Evolutionary conservation across 30 jellyfish, hydroid and myxozoan genomes (phyloP), one percentile per base, ranked within the genome.

Genomic region (Mastigias papua): DNA sequence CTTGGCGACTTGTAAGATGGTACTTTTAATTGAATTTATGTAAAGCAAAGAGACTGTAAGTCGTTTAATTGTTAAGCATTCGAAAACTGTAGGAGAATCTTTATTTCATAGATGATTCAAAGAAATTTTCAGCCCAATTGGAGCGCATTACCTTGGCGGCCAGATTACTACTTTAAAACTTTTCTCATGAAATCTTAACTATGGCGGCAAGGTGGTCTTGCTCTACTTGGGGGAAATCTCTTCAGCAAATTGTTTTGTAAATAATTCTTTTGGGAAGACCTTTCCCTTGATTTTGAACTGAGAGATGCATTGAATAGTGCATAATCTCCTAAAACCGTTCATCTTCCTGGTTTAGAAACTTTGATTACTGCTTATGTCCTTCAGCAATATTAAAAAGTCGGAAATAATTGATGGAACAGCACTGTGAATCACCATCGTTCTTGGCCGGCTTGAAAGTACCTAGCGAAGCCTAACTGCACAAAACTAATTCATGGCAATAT

Each of bases 201-300:
- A 63, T 54, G 42, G 37, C 74, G 74, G 74, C 37, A 25, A 20
- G 74, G 46, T 25, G 42, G 46, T 27, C 74, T 63, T 23, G 21
- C 8, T 6, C 26, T 11, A 10, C 19, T 22, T 13, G 19, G 9
- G 74, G 42, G 42, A 63, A 63, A 8, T 63, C 42, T 63, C 46
- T 63, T 22, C 74, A 63, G 37, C 67, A 63, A 63, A 10, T 1
- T 63, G 74, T 63, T 63, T 63, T 15, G 7, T 58, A 58, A 63
- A 63, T 11, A n/a, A 63, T n/a, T n/a, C 74, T 8, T 22, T 63
- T 63, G 74, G 23, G 74, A 4, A 63, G 13, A 63, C 13, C 46
- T 15, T 7, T 15, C 74, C 74, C 23, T 17, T 11, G 23, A 15
- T 15, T 63, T 20, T 1, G 74, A 20, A 63, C 21, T 22, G 74